Percentiles rank a stretch among this genome's conserved stretches.
Evolutionary conservation across 2,888 invertebrate genomes (phyloP).

Genomic region (Mycalesis mineus): DNA sequence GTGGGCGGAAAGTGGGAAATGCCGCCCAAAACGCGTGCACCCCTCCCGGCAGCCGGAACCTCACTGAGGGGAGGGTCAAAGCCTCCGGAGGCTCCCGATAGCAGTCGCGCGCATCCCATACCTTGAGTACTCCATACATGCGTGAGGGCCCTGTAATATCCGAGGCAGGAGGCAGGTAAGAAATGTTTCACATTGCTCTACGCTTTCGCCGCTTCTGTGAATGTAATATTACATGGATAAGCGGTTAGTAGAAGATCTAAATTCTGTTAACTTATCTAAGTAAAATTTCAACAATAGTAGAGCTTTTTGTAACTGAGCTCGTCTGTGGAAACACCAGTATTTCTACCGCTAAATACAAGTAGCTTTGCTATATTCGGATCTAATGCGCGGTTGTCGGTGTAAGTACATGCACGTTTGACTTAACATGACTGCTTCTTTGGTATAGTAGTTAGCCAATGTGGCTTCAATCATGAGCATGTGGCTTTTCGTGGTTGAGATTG

Average conservation of each 20-base stretch:
- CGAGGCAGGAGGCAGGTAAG: constrained; percentile 54
- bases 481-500: too few relatives aligned
- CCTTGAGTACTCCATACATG: constrained; percentile 51
- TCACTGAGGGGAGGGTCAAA: constrained; percentile 67
- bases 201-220: constrained; percentile 30
- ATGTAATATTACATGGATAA: constrained; percentile 28
- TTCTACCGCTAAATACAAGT: too few relatives aligned
- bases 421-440: too few relatives aligned
- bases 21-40: constrained; percentile 51
- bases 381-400: too few relatives aligned
- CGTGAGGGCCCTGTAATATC: constrained; percentile 53
- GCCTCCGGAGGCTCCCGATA: constrained; percentile 46
- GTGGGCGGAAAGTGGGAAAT: constrained; percentile 41
- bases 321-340: too few relatives aligned
- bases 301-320: too few relatives aligned
- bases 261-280: not conserved
- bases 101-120: constrained; percentile 71
- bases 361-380: too few relatives aligned
- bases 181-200: constrained; percentile 45
- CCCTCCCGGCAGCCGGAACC: constrained; percentile 42
- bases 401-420: too few relatives aligned
- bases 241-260: constrained; percentile 18
- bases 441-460: too few relatives aligned
- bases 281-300: not conserved
- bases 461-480: too few relatives aligned